Evolutionary conservation across 64 coral and sea anemone genomes (phyloP), one percentile per base, ranked within the genome.

Genomic region (Dendrophyllia cribrosa): DNA sequence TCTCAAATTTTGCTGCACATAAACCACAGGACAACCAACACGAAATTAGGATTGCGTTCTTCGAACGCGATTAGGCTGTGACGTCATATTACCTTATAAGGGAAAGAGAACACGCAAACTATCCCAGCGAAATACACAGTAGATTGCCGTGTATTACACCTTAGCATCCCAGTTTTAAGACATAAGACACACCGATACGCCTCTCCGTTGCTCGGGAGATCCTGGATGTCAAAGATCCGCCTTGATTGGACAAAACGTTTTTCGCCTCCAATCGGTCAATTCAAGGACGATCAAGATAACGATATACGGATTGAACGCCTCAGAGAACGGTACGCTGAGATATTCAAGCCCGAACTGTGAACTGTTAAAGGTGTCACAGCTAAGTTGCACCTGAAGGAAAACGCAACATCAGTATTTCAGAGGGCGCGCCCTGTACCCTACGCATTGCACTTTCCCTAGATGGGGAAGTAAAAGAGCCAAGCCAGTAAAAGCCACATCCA

Each of bases 241-340:
- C 79, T 83, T 20, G 79, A 83, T 26, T 83, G 23, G 79, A 83
- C 63, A 83, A 63, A 62, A 20, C 58, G 19, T 53, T 81, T 58
- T 51, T 25, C 51, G 20, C 46, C 82, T 22, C 43, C 43, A 9
- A 11, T 68, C 43, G 50, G 79, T 4, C 55, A 83, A 83, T 34
- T 34, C 34, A 34, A 34, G 34, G 47, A 17, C 34, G 51, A 58
- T 19, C 50, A 58, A 58, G 59, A 58, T 80, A 80, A 25, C 44
- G 51, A 58, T 58, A 24, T 55, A 24, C 77, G 51, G 25, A 19
- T 51, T 58, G 2, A 60, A 60, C 10, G 16, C 16, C 58, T 60
- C 16, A 60, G 7, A 16, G 59, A 60, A 60, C 59, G 16, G 76
- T n/a, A 53, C 22, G 59, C 59, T 60, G 59, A 60, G 2, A 15